A percentile compares a stretch with the other conserved stretches of the same genome.
phyloP scores from a whole-genome alignment of 30 jellyfish, hydroid and myxozoan genomes.

The Cassiopea andromeda region DNA sequence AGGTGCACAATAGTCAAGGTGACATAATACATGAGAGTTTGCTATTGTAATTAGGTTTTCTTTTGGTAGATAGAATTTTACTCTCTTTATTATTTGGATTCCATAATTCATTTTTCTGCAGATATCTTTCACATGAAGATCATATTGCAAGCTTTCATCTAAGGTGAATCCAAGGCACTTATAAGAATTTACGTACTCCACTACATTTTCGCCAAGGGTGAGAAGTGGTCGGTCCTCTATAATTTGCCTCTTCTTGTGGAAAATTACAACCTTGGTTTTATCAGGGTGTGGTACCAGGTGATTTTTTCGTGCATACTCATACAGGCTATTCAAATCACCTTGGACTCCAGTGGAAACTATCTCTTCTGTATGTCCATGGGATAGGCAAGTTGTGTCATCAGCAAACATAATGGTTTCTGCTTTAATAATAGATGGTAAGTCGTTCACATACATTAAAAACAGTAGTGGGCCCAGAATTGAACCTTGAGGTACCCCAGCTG shows the following conservation, averaged over 20 bases:
- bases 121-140: constrained; percentile 24
- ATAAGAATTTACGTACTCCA: constrained; percentile 24
- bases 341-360: too few relatives aligned
- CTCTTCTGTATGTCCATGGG: too few relatives aligned
- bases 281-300: too few relatives aligned
- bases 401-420: too few relatives aligned
- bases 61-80: too few relatives aligned
- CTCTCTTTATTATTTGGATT: too few relatives aligned
- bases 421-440: too few relatives aligned
- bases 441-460: too few relatives aligned
- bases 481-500: constrained; percentile 76
- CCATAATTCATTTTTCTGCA: constrained; percentile 43
- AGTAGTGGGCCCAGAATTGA: constrained; percentile 61
- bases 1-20: constrained; percentile 62
- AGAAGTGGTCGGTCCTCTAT: constrained; percentile 27
- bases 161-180: constrained; percentile 35
- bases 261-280: too few relatives aligned
- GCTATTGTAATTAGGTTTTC: constrained; percentile 33
- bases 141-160: constrained; percentile 34
- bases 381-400: too few relatives aligned
- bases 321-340: too few relatives aligned
- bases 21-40: constrained; percentile 53
- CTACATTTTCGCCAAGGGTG: constrained; percentile 34
- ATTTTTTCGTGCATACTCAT: too few relatives aligned
- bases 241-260: constrained; percentile 32